These are phyloP conservation scores for Pangasius larnaudii DNA, from an alignment of 2,797 vertebrate species.

Conservation along the genomic window DNA sequence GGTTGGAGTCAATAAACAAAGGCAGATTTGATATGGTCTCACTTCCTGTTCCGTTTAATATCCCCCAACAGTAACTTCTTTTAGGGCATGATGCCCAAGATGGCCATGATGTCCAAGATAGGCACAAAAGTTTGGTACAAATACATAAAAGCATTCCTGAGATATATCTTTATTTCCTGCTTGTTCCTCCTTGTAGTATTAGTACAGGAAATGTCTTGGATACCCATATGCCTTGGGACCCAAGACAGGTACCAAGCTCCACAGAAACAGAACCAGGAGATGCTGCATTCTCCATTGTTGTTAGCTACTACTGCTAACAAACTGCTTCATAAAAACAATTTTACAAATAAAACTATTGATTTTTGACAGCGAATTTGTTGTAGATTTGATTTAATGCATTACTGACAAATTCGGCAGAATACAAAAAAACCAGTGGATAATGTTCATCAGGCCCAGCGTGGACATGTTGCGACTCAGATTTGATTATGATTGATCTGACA, in stretches of 20 bases:
- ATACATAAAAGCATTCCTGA: constrained; percentile 7
- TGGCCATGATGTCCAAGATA: background rate
- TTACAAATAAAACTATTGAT: background rate
- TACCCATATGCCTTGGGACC: background rate
- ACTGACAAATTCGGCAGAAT: background rate
- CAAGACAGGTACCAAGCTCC: background rate
- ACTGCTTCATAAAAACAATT: background rate
- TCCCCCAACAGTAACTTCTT: background rate
- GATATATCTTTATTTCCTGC: background rate
- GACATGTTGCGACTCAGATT: background rate
- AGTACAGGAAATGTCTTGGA: background rate
- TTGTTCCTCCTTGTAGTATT: background rate
- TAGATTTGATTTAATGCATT: background rate
- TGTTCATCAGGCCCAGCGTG: background rate
- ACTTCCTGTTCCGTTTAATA: background rate
- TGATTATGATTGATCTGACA: background rate
- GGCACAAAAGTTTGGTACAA: background rate
- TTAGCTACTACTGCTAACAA: background rate
- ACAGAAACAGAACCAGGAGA: background rate
- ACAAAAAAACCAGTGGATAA: background rate
- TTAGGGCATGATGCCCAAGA: background rate
- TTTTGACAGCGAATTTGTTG: background rate
- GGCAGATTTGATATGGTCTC: background rate
- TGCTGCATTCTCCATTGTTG: background rate
- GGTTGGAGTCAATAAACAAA: background rate